Evolutionary conservation across 2,888 invertebrate genomes (phyloP).

Genomic region (Acronicta alni): DNA sequence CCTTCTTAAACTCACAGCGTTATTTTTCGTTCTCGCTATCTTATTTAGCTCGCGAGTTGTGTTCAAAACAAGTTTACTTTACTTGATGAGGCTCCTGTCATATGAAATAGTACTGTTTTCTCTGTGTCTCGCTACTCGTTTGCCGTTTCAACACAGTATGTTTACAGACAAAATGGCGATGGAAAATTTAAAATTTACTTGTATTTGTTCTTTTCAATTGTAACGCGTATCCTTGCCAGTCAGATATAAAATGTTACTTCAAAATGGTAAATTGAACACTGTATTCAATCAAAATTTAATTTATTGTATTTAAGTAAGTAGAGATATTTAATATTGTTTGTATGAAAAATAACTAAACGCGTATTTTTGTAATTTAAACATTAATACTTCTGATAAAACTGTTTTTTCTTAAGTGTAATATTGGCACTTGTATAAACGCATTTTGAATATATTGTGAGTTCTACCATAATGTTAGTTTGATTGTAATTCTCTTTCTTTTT

Average conservation of each 20-base stretch:
- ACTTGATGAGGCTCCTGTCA: slow-evolving; percentile 24
- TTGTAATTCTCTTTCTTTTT: slow-evolving; percentile 51
- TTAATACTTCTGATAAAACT: slow-evolving; percentile 56
- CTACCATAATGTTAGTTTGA: slow-evolving; percentile 44
- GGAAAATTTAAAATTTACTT: slow-evolving; percentile 10
- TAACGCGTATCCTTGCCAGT: slow-evolving; percentile 43
- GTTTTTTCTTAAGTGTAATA: slow-evolving; percentile 46
- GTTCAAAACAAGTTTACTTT: slow-evolving; percentile 28
- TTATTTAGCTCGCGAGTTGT: slow-evolving; percentile 23
- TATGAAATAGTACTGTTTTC: slow-evolving; percentile 17
- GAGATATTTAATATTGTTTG: slow-evolving; percentile 65
- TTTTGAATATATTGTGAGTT: slow-evolving; percentile 53
- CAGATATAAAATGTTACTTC: slow-evolving; percentile 3
- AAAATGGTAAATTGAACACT: slow-evolving; percentile 17
- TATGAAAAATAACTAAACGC: slow-evolving; percentile 65
- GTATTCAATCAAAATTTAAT: slow-evolving; percentile 50
- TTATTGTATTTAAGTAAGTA: slow-evolving; percentile 63
- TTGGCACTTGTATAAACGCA: slow-evolving; percentile 58
- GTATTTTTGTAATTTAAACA: slow-evolving; percentile 80
- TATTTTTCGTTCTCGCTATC: slow-evolving; percentile 27
- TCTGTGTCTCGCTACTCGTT: slow-evolving; percentile 19
- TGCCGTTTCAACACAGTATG: slow-evolving; percentile 14
- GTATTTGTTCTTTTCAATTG: slow-evolving; percentile 17
- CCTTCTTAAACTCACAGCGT: slow-evolving; percentile 25
- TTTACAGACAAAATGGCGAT: slow-evolving; percentile 13